Conservation (phyloP, 2,888 invertebrate genomes). For the Phlogophora meticulosa region DNA sequence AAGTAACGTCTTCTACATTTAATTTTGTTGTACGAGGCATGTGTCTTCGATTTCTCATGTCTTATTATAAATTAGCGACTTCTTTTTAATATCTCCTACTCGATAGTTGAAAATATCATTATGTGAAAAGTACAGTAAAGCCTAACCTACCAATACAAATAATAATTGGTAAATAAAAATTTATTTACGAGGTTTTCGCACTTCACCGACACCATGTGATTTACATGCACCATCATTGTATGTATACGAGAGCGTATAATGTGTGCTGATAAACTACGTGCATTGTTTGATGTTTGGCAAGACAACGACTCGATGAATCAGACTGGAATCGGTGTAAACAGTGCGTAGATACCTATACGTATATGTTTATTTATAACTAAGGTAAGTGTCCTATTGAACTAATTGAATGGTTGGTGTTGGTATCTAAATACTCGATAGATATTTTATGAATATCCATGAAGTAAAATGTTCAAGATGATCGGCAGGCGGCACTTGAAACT, state of each 20-base stretch:
- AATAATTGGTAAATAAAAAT: no score
- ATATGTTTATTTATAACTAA: conserved; percentile 14
- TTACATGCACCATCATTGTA: conserved; percentile 15
- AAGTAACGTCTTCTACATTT: no score
- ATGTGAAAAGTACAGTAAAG: no score
- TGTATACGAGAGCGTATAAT: neutral
- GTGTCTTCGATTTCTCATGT: no score
- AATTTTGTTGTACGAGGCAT: no score
- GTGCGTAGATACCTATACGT: conserved; percentile 10
- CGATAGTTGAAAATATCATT: no score
- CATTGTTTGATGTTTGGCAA: conserved; percentile 43
- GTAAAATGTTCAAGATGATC: neutral
- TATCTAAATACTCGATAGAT: neutral
- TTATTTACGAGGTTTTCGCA: no score
- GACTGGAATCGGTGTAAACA: conserved; percentile 21
- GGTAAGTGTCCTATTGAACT: conserved; percentile 9
- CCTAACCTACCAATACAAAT: no score
- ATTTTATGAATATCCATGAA: no score
- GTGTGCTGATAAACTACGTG: conserved; percentile 20
- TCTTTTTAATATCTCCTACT: no score
- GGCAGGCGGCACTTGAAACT: no score
- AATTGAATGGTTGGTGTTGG: neutral
- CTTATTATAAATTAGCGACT: no score
- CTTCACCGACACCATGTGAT: neutral
- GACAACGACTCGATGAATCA: conserved; percentile 43